A percentile compares a stretch with the other conserved stretches of the same genome.
Conservation (phyloP, 1,140 invertebrate species). For the Conus ventricosus region DNA sequence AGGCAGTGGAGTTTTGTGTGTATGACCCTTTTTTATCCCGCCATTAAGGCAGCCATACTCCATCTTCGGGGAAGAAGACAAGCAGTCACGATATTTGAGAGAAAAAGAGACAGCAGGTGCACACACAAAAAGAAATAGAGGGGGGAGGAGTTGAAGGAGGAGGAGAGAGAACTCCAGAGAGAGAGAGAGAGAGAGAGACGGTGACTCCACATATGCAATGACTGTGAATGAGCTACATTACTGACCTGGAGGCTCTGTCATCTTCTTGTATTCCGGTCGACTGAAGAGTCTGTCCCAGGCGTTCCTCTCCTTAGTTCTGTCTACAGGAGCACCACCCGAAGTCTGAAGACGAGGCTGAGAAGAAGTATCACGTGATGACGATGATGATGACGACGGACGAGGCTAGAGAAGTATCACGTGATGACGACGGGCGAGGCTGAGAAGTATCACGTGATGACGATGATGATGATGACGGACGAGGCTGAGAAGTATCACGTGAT, state of each 20-base stretch:
- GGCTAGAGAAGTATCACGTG: background rate
- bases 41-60: too few relatives aligned
- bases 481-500: background rate
- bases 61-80: too few relatives aligned
- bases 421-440: background rate
- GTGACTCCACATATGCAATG: too few relatives aligned
- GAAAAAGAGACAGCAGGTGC: too few relatives aligned
- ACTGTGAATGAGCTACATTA: too few relatives aligned
- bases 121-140: too few relatives aligned
- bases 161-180: too few relatives aligned
- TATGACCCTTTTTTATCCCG: too few relatives aligned
- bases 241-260: constrained; percentile 12
- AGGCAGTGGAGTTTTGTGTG: too few relatives aligned
- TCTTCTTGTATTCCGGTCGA: constrained; percentile 31
- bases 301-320: background rate
- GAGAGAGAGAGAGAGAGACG: too few relatives aligned
- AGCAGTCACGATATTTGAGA: too few relatives aligned
- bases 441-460: background rate
- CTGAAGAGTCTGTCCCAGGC: constrained; percentile 30
- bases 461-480: background rate
- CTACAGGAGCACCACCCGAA: background rate
- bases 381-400: background rate
- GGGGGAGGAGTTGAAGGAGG: too few relatives aligned
- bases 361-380: background rate
- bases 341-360: background rate